Evolutionary conservation across 2,797 vertebrate genomes (phyloP).

Genomic region (Anisognathus igniventris): DNA sequence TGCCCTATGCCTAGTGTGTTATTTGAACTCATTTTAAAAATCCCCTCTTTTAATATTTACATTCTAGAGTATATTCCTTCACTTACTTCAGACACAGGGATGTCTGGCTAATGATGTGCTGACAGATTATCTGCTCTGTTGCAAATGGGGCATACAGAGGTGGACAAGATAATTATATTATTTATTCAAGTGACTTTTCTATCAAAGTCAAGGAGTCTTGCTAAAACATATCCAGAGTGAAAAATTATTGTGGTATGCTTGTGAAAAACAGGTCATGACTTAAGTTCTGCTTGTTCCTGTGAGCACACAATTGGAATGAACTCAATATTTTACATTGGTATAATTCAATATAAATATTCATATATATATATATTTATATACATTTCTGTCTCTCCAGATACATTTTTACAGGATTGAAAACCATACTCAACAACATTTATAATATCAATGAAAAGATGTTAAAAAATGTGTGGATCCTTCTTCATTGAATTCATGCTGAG

Average conservation of each 20-base stretch:
- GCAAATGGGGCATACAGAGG: background rate
- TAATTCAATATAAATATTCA: background rate
- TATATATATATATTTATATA: background rate
- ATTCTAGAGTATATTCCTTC: background rate
- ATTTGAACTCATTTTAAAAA: background rate
- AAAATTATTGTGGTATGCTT: background rate
- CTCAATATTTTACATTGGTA: background rate
- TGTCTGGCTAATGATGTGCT: background rate
- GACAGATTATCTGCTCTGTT: background rate
- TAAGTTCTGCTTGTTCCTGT: background rate
- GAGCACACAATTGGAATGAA: background rate
- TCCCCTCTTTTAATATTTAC: background rate
- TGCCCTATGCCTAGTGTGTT: background rate
- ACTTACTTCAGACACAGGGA: background rate
- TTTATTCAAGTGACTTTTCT: conserved; percentile 15
- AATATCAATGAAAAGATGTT: background rate
- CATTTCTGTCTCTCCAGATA: background rate
- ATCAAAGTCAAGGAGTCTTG: background rate
- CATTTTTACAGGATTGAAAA: background rate
- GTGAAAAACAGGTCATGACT: background rate
- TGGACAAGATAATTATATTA: conserved; percentile 20
- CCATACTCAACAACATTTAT: background rate
- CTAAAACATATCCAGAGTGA: background rate
- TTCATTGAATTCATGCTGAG: background rate
- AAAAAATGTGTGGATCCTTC: background rate